Conservation (phyloP, 1,140 invertebrate species). For the Zaprionus kolodkinae region DNA sequence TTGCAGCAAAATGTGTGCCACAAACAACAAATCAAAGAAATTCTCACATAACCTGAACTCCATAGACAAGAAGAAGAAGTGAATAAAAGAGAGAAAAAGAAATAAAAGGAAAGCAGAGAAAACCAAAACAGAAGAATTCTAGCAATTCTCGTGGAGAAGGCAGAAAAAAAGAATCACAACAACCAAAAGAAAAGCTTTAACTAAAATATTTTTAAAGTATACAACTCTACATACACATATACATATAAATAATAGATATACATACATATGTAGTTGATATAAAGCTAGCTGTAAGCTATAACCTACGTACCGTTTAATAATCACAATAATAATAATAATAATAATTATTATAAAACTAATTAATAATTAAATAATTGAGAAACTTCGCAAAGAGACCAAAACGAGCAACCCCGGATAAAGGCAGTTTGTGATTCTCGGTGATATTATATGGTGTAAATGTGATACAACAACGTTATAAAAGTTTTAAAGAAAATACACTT, state of each 20-base stretch:
- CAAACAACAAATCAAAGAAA: slow-evolving; percentile 77
- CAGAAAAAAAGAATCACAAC: slow-evolving; percentile 62
- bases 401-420: slow-evolving; percentile 14
- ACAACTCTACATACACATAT: slow-evolving; percentile 72
- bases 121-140: slow-evolving; percentile 29
- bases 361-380: slow-evolving; percentile 69
- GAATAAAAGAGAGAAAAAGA: slow-evolving; percentile 18
- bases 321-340: slow-evolving; percentile 40
- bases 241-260: slow-evolving; percentile 44
- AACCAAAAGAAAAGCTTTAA: slow-evolving; percentile 77
- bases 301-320: slow-evolving; percentile 44
- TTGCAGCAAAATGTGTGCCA: slow-evolving; percentile 81
- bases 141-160: slow-evolving; percentile 10
- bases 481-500: slow-evolving; percentile 69
- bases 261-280: slow-evolving; percentile 21
- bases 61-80: slow-evolving; percentile 58
- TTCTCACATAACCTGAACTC: slow-evolving; percentile 78
- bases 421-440: slow-evolving; percentile 80
- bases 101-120: slow-evolving; percentile 11
- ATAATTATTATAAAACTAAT: slow-evolving; percentile 62
- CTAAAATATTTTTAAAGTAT: slow-evolving; percentile 80
- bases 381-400: slow-evolving; percentile 72
- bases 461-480: slow-evolving; percentile 76
- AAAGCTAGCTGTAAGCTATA: slow-evolving; percentile 65
- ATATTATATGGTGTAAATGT: slow-evolving; percentile 83